Conservation (phyloP, 2,113 vertebrate species). For the Melanerpes aurifrons region DNA sequence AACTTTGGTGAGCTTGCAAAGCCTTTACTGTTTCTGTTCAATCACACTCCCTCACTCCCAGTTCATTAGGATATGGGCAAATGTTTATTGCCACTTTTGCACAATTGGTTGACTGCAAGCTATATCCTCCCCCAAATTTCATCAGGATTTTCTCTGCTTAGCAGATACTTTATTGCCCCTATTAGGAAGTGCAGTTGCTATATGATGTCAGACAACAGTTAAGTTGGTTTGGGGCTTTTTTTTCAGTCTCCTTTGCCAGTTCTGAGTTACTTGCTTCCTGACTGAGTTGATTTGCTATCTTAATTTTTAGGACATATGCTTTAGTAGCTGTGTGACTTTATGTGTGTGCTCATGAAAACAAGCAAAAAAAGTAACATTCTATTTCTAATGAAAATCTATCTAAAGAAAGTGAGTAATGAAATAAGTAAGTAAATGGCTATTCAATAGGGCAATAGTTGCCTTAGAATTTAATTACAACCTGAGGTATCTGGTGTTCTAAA, state of each 20-base stretch:
- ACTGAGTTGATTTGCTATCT: not conserved
- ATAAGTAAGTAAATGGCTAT: not conserved
- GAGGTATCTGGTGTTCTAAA: not conserved
- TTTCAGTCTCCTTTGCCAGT: not conserved
- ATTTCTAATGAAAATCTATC: not conserved
- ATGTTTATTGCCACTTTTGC: not conserved
- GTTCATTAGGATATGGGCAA: not conserved
- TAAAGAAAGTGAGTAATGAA: not conserved
- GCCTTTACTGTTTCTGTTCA: not conserved
- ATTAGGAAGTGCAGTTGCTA: not conserved
- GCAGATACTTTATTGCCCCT: not conserved
- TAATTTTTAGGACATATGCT: not conserved
- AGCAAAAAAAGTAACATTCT: not conserved
- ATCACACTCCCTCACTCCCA: rapidly evolving
- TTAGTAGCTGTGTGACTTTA: not conserved
- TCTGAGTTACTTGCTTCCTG: not conserved
- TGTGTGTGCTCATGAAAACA: not conserved
- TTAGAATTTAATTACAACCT: not conserved
- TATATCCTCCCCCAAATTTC: not conserved
- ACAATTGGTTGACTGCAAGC: not conserved
- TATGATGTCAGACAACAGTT: not conserved
- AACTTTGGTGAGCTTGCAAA: not conserved
- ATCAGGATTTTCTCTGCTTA: not conserved
- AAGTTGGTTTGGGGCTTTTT: not conserved
- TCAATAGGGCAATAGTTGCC: not conserved